Evolutionary conservation across 2,888 invertebrate species (phyloP).

Genomic region (Drosophila percnosoma): DNA sequence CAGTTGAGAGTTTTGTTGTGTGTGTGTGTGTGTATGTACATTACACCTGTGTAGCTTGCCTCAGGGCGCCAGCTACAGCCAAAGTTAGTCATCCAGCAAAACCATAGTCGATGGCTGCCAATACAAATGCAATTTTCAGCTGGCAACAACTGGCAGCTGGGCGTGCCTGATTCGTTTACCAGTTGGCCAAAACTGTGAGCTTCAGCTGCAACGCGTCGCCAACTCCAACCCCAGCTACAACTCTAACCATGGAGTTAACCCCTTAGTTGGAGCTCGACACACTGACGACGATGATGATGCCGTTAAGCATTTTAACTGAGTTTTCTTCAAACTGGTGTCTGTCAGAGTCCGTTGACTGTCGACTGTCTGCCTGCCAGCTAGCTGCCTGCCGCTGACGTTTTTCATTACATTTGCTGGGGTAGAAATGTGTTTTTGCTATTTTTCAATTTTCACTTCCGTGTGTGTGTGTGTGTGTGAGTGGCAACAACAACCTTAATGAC

Average conservation of each 20-base stretch:
- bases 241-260: slow-evolving; percentile 14
- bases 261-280: background rate
- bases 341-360: slow-evolving; percentile 53
- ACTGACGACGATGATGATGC: slow-evolving; percentile 42
- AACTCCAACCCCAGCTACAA: slow-evolving; percentile 7
- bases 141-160: slow-evolving; percentile 74
- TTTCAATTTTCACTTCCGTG: slow-evolving; percentile 78
- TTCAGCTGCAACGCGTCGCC: slow-evolving; percentile 21
- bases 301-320: slow-evolving; percentile 76
- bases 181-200: slow-evolving; percentile 50
- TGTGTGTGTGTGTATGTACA: slow-evolving; percentile 23
- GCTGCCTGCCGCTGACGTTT: slow-evolving; percentile 67
- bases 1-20: slow-evolving; percentile 11
- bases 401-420: slow-evolving; percentile 72
- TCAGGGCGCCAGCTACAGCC: slow-evolving; percentile 24
- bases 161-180: slow-evolving; percentile 76
- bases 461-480: slow-evolving; percentile 30
- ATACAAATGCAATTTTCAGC: slow-evolving; percentile 78
- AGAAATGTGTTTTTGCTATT: slow-evolving; percentile 76
- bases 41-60: slow-evolving; percentile 46
- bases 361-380: slow-evolving; percentile 19
- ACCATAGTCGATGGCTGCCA: slow-evolving; percentile 69
- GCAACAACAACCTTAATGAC: slow-evolving; percentile 58
- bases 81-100: slow-evolving; percentile 67
- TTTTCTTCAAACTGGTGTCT: slow-evolving; percentile 67